Conservation (phyloP, 2,113 vertebrate genomes). For the Prolemur simus region DNA sequence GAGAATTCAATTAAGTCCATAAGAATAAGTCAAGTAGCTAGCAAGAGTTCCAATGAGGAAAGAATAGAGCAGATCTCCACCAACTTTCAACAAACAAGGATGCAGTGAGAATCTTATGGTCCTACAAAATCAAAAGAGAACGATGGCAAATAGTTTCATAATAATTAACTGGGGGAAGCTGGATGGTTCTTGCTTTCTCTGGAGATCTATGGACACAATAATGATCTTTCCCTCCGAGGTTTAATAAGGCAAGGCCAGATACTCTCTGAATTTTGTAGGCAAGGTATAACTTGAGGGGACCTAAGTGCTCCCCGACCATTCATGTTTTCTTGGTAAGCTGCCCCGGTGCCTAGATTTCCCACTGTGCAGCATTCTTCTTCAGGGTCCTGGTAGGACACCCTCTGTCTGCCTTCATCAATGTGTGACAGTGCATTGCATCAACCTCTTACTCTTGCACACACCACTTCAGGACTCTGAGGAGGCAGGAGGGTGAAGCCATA, state of each 20-base stretch:
- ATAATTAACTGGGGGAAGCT: neutral
- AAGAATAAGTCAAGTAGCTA: neutral
- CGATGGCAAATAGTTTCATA: neutral
- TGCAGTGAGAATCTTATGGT: neutral
- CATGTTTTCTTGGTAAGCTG: neutral
- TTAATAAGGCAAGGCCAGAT: neutral
- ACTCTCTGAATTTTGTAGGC: neutral
- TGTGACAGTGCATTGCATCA: neutral
- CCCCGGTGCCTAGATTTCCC: neutral
- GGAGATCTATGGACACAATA: neutral
- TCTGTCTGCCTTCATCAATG: neutral
- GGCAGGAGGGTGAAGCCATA: neutral
- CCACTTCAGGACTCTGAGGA: neutral
- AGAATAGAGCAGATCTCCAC: neutral
- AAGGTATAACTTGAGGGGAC: neutral
- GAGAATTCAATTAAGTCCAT: neutral
- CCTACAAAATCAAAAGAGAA: neutral
- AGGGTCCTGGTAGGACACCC: neutral
- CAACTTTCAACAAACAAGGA: neutral
- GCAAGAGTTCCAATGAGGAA: neutral
- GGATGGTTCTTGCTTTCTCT: neutral
- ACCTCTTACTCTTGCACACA: neutral
- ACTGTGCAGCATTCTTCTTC: neutral
- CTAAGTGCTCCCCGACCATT: neutral
- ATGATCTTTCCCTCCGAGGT: neutral